These are phyloP conservation scores for Nebria brevicollis DNA, from an alignment of 2,888 invertebrate species.

Conservation along the genomic window DNA sequence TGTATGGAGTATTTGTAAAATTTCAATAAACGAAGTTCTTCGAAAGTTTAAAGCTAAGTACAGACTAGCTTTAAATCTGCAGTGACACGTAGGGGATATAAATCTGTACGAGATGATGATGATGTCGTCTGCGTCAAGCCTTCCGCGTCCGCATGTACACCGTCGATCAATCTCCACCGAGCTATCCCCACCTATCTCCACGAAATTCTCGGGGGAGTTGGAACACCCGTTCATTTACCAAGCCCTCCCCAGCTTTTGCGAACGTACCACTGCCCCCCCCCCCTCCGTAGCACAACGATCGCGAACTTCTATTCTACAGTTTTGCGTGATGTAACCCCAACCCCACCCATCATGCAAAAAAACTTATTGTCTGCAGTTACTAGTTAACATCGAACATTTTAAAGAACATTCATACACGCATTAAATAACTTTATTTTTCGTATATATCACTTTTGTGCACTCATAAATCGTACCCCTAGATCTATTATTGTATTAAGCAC, in stretches of 20 bases:
- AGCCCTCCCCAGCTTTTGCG: background rate
- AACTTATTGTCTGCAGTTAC: too few species aligned
- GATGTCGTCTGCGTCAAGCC: background rate
- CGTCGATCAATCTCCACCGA: slow-evolving; percentile 1
- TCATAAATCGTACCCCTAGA: too few species aligned
- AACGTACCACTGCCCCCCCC: too few species aligned
- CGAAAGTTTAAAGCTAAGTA: background rate
- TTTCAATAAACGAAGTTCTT: background rate
- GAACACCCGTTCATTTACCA: background rate
- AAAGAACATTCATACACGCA: too few species aligned
- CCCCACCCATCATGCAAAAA: too few species aligned
- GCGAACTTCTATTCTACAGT: too few species aligned
- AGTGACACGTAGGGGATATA: background rate
- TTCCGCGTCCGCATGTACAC: background rate
- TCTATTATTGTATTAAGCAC: too few species aligned
- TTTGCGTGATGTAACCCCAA: too few species aligned
- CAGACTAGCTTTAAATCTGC: background rate
- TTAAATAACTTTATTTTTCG: too few species aligned
- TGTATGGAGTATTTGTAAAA: background rate
- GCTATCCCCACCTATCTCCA: background rate
- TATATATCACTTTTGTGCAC: too few species aligned
- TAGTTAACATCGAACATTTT: too few species aligned
- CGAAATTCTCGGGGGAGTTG: background rate
- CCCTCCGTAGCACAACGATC: too few species aligned
- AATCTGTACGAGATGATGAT: background rate